These are phyloP conservation scores for Bombus soroeensis DNA, from an alignment of 1,140 invertebrate species.

Conservation along the genomic window DNA sequence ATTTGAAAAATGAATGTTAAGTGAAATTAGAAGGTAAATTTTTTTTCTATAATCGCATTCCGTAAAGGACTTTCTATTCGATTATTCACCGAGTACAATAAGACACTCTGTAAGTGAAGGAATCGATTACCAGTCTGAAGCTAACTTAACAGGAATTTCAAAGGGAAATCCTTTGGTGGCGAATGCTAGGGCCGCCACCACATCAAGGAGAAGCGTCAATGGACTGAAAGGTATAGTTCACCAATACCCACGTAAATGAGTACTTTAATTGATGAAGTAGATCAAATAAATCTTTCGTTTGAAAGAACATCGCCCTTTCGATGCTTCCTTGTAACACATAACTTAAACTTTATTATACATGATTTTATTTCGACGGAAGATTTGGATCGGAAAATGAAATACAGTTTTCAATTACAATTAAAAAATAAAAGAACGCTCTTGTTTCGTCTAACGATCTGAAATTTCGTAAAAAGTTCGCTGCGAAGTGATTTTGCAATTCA, in stretches of 20 bases:
- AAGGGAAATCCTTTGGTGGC: not conserved
- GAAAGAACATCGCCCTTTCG: not conserved
- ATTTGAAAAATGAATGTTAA: not conserved
- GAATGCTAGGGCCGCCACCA: not conserved
- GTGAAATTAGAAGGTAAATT: not conserved
- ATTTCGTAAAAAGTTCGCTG: too few relatives aligned
- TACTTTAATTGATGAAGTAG: constrained; percentile 16
- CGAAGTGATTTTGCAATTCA: too few relatives aligned
- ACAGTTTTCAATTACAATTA: not conserved
- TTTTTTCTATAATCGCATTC: not conserved
- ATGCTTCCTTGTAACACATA: too few relatives aligned
- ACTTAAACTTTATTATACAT: not conserved
- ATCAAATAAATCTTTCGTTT: not conserved
- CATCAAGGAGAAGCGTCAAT: constrained; percentile 20
- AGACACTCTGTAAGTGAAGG: not conserved
- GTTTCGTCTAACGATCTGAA: too few relatives aligned
- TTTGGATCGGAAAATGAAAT: too few relatives aligned
- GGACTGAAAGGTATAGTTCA: constrained; percentile 3
- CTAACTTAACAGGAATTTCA: not conserved
- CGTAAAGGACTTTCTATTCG: not conserved
- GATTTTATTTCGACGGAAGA: too few relatives aligned
- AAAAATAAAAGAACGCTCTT: too few relatives aligned
- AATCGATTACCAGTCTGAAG: constrained; percentile 2
- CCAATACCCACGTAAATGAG: not conserved
- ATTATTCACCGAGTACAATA: not conserved